Conservation (phyloP, 2,113 vertebrate species). For the Sakesphorus luctuosus region DNA sequence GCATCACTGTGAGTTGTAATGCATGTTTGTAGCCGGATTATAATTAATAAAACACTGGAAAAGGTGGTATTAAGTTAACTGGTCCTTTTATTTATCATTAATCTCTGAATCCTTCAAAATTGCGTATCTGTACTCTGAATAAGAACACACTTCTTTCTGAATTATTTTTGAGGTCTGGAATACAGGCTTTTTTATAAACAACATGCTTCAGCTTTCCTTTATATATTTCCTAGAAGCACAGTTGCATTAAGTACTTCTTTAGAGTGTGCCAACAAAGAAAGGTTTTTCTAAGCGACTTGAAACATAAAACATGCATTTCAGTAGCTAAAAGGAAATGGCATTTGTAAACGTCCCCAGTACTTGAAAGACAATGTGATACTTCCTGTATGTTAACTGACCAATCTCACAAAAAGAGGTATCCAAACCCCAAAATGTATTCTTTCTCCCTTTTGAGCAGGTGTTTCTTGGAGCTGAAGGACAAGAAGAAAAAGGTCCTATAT, state of each 20-base stretch:
- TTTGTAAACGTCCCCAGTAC: neutral
- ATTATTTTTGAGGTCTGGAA: neutral
- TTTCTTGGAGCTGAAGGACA: neutral
- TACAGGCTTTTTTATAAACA: neutral
- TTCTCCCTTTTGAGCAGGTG: neutral
- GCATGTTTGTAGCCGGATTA: neutral
- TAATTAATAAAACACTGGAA: constrained; percentile 27
- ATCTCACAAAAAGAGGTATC: neutral
- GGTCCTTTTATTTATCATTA: constrained; percentile 15
- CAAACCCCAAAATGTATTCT: neutral
- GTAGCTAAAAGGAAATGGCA: neutral
- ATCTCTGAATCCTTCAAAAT: neutral
- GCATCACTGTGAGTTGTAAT: constrained; percentile 16
- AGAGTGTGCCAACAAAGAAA: neutral
- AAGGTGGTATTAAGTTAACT: constrained; percentile 26
- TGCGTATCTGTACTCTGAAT: neutral
- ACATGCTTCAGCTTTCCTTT: neutral
- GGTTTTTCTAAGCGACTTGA: neutral
- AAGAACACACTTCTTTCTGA: neutral
- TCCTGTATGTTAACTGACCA: neutral
- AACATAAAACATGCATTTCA: neutral
- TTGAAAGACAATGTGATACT: neutral
- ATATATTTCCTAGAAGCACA: neutral
- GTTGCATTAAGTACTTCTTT: neutral
- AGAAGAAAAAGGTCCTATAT: neutral